phyloP scores from a whole-genome alignment of 2,113 vertebrate genomes.

The Ancistrus triradiatus region DNA sequence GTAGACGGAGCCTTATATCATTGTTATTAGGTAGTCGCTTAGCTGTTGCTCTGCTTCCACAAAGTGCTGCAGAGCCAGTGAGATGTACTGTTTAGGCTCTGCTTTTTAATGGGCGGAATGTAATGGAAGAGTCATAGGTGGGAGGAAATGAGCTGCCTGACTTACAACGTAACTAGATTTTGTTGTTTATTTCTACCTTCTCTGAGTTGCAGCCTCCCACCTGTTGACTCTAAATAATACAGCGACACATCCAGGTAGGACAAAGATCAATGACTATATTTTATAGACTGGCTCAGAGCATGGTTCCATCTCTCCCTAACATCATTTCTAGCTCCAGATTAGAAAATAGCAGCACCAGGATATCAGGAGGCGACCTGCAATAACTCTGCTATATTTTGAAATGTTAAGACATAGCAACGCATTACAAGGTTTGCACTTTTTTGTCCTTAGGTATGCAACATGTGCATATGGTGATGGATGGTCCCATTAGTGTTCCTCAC shows the following conservation, averaged over 20 bases:
- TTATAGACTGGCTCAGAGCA: constrained; percentile 44
- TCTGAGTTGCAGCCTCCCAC: constrained; percentile 36
- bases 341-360: constrained; percentile 11
- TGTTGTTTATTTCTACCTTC: not conserved
- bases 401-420: constrained; percentile 17
- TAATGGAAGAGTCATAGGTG: constrained; percentile 8
- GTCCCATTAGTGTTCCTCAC: not conserved
- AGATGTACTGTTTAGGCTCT: constrained; percentile 3
- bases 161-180: not conserved
- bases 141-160: constrained; percentile 4
- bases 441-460: not conserved
- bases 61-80: not conserved
- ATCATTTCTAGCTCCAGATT: constrained; percentile 17
- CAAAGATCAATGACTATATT: constrained; percentile 57
- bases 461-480: not conserved
- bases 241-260: constrained; percentile 49
- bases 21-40: constrained; percentile 21
- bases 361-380: constrained; percentile 8
- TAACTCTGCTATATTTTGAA: not conserved
- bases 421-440: not conserved
- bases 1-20: constrained; percentile 2
- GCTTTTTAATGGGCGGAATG: constrained; percentile 1
- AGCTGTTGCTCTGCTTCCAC: constrained; percentile 11
- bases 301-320: not conserved
- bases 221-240: constrained; percentile 54